Evolutionary conservation across 1,140 invertebrate species (phyloP), one percentile per base, ranked within the genome.

Genomic region (Tetraneura akinire): DNA sequence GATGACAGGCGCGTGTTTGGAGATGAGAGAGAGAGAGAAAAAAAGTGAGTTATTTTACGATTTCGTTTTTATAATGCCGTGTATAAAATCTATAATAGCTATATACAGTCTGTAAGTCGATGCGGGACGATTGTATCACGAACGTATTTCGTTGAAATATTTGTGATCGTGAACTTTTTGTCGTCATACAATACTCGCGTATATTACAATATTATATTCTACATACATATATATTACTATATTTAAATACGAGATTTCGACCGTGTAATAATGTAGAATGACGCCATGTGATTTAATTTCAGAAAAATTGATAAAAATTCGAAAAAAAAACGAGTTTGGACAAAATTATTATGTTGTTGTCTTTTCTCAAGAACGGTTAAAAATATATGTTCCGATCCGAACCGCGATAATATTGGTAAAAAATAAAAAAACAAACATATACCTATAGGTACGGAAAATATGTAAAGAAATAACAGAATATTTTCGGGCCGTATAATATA

Each of bases 271-370:
- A n/a, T n/a, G n/a, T n/a, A n/a, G n/a, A n/a, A n/a, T n/a, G 10
- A 68, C n/a, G 3, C 37, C 16, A n/a, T 8, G 6, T 47, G 66
- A 68, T 68, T 68, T 47, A 45, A 68, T 68, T 26, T 23, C 23
- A 47, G 66, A 26, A 71, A 71, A 51, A 51, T 71, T 51, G 45
- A 71, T 71, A 71, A 51, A 51, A 29, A 71, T 51, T 71, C 68
- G 68, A 51, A 45, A 51, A 45, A 51, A 71, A 71, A 51, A 71
- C 68, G n/a, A 51, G 68, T 71, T 71, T 71, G 16, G 16, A 71
- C 68, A 51, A 51, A 71, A 51, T 71, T 71, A 71, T 71, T 71
- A 71, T 49, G 68, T 51, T 51, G 68, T 51, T 3, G 23, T 4
- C 9, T 11, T 70, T 70, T 70, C 8, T 18, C 23, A 29, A 71